phyloP scores from a whole-genome alignment of 2,797 vertebrate species.

The Lemur catta region DNA sequence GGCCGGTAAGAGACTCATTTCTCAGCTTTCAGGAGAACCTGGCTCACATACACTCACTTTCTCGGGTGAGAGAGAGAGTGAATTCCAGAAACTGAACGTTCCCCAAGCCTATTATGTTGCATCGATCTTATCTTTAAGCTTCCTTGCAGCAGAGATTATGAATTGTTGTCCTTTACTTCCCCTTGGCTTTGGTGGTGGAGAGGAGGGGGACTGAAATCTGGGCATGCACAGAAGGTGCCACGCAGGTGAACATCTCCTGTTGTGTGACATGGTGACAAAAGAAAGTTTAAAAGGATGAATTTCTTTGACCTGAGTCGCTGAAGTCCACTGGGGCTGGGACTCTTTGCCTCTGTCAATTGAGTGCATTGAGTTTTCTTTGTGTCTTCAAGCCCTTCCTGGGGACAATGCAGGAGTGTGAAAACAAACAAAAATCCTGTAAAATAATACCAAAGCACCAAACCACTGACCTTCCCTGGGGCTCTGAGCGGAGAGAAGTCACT shows the following conservation, averaged over 20 bases:
- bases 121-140: neutral
- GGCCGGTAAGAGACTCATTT: neutral
- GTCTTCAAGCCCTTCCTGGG: neutral
- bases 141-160: too few relatives aligned
- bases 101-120: neutral
- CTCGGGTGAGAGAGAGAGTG: neutral
- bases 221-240: neutral
- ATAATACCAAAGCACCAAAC: neutral
- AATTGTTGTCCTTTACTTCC: neutral
- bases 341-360: neutral
- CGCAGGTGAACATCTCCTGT: neutral
- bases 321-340: neutral
- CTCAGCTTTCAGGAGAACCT: neutral
- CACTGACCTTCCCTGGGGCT: neutral
- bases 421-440: neutral
- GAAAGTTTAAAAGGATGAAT: neutral
- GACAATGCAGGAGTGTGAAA: neutral
- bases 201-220: neutral
- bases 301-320: neutral
- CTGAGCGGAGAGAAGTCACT: neutral
- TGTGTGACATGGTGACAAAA: neutral
- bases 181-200: neutral
- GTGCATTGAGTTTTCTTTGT: neutral
- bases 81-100: neutral
- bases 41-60: neutral